Evolutionary conservation across 2,888 invertebrate genomes (phyloP).

Genomic region (Phlogophora meticulosa): DNA sequence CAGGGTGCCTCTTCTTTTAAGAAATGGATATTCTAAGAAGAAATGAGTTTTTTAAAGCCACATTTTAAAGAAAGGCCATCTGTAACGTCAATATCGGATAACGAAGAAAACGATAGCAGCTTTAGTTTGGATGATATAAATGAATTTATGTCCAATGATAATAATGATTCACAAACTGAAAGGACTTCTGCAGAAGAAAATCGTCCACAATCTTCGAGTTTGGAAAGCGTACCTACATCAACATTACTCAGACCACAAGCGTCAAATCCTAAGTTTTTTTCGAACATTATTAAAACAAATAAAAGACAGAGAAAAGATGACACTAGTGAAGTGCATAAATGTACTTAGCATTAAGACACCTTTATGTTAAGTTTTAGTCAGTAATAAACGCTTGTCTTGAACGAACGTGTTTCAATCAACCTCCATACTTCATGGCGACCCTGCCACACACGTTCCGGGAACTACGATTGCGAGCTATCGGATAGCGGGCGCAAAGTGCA

Average conservation of each 20-base stretch:
- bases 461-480: too few species aligned
- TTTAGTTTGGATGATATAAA: slow-evolving; percentile 33
- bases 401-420: too few species aligned
- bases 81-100: slow-evolving; percentile 29
- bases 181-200: slow-evolving; percentile 29
- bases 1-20: slow-evolving; percentile 14
- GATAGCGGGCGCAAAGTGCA: too few species aligned
- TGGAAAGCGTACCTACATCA: slow-evolving; percentile 22
- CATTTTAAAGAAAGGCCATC: slow-evolving; percentile 31
- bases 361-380: too few species aligned
- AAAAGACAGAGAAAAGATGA: slow-evolving; percentile 19
- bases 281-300: slow-evolving; percentile 23
- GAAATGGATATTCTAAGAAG: slow-evolving; percentile 24
- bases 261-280: slow-evolving; percentile 23
- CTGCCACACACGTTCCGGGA: too few species aligned
- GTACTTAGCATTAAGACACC: too few species aligned
- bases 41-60: slow-evolving; percentile 30
- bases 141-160: slow-evolving; percentile 25
- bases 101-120: slow-evolving; percentile 26
- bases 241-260: slow-evolving; percentile 18
- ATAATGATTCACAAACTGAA: slow-evolving; percentile 29
- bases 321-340: too few species aligned
- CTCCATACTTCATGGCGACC: too few species aligned
- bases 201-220: slow-evolving; percentile 22
- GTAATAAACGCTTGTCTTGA: too few species aligned